Conservation (phyloP, 1,140 invertebrate genomes). For the Drosophila insularis region DNA sequence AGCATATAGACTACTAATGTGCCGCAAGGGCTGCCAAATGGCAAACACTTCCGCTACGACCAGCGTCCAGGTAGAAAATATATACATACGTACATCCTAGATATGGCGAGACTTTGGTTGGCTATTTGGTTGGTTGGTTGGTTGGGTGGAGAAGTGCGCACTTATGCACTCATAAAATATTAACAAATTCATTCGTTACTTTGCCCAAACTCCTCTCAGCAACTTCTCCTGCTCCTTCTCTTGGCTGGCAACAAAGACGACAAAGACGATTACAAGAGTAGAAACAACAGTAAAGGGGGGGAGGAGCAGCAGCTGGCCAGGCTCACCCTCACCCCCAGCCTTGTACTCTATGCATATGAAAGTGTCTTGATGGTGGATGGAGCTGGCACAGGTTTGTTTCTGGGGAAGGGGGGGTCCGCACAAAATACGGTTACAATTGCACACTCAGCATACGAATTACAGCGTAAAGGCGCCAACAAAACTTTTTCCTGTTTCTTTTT, state of each 20-base stretch:
- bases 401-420: constrained; percentile 33
- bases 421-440: constrained; percentile 78
- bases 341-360: constrained; percentile 61
- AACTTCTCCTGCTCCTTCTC: constrained; percentile 27
- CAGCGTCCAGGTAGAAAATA: constrained; percentile 15
- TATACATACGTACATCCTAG: background rate
- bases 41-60: constrained; percentile 64
- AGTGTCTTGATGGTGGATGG: constrained; percentile 55
- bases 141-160: constrained; percentile 65
- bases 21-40: constrained; percentile 76
- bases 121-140: constrained; percentile 21
- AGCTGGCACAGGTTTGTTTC: background rate
- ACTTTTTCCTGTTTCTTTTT: background rate
- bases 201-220: constrained; percentile 71
- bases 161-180: constrained; percentile 81
- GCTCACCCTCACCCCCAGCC: constrained; percentile 21
- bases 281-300: constrained; percentile 37
- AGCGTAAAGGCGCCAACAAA: constrained; percentile 75
- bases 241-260: constrained; percentile 20
- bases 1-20: constrained; percentile 80
- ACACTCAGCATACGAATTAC: constrained; percentile 80
- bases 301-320: constrained; percentile 55
- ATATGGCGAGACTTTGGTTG: background rate
- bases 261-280: constrained; percentile 70
- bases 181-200: constrained; percentile 81